These are phyloP conservation scores for Rotaria socialis DNA, from an alignment of 2,888 invertebrate species.

Conservation along the genomic window DNA sequence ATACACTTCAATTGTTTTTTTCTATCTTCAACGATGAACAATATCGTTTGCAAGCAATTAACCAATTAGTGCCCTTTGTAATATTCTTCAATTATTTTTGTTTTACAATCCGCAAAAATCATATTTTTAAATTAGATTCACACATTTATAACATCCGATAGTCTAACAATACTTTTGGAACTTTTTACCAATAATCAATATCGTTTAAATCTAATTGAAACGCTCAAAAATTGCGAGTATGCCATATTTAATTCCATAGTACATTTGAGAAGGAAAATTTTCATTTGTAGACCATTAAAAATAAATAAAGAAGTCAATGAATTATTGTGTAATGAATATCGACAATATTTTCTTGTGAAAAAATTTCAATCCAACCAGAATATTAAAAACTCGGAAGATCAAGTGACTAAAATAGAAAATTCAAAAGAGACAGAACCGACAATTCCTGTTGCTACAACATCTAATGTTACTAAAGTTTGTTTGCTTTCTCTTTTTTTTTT, in stretches of 20 bases:
- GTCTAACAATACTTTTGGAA: neutral
- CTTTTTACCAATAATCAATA: neutral
- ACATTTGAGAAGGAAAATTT: neutral
- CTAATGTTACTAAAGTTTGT: neutral
- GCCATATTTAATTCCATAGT: too few species aligned
- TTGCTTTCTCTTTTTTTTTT: neutral
- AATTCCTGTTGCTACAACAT: neutral
- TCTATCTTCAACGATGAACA: neutral
- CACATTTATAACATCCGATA: neutral
- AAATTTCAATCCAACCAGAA: neutral
- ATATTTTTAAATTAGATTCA: conserved; percentile 14
- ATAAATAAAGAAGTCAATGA: neutral
- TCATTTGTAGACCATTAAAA: neutral
- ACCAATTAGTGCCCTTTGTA: neutral
- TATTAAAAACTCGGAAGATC: neutral
- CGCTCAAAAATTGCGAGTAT: neutral
- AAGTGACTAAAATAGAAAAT: too few species aligned
- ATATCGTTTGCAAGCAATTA: conserved; percentile 9
- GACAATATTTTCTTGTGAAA: neutral
- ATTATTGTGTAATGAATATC: neutral
- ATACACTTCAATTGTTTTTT: conserved; percentile 8
- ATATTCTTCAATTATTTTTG: neutral
- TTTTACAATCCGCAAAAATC: too few species aligned
- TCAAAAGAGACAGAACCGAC: neutral
- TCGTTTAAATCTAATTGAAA: neutral